Percentiles rank a stretch among this genome's conserved stretches.
Conservation (phyloP, 2,797 vertebrate genomes). For the Sebastes elongatus region DNA sequence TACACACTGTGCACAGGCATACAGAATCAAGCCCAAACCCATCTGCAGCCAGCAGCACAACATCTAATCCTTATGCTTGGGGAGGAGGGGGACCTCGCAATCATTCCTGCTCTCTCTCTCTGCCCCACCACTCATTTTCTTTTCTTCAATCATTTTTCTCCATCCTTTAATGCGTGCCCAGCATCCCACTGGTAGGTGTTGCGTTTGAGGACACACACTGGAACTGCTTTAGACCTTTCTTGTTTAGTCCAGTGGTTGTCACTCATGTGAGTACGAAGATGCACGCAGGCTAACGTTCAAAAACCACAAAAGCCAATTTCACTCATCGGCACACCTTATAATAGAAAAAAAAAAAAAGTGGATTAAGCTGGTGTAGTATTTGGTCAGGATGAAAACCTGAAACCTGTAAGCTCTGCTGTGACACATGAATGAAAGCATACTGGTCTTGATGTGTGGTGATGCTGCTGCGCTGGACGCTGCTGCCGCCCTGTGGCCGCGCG, state of each 20-base stretch:
- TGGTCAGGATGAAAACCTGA: constrained; percentile 24
- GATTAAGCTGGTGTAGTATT: constrained; percentile 24
- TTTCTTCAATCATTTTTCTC: constrained; percentile 41
- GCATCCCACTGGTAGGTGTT: constrained; percentile 31
- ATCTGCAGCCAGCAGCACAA: constrained; percentile 69
- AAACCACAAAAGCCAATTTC: constrained; percentile 4
- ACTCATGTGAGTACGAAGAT: not conserved
- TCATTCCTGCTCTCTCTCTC: constrained; percentile 52
- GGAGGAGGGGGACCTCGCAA: constrained; percentile 52
- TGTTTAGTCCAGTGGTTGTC: constrained; percentile 9
- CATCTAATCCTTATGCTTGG: constrained; percentile 72
- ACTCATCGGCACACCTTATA: constrained; percentile 8
- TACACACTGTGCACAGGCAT: constrained; percentile 44
- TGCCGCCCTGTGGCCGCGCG: constrained; percentile 62
- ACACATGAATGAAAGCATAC: constrained; percentile 39
- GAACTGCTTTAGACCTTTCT: constrained; percentile 12
- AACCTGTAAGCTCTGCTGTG: constrained; percentile 19
- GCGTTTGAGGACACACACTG: constrained; percentile 14
- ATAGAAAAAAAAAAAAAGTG: not conserved
- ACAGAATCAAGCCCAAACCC: constrained; percentile 66
- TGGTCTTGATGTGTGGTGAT: constrained; percentile 20
- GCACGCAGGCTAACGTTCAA: not conserved
- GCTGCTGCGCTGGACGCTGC: constrained; percentile 60
- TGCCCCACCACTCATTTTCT: constrained; percentile 53
- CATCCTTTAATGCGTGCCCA: constrained; percentile 40